phyloP scores from a whole-genome alignment of 2,888 invertebrate genomes.

The Drosophila mettleri region DNA sequence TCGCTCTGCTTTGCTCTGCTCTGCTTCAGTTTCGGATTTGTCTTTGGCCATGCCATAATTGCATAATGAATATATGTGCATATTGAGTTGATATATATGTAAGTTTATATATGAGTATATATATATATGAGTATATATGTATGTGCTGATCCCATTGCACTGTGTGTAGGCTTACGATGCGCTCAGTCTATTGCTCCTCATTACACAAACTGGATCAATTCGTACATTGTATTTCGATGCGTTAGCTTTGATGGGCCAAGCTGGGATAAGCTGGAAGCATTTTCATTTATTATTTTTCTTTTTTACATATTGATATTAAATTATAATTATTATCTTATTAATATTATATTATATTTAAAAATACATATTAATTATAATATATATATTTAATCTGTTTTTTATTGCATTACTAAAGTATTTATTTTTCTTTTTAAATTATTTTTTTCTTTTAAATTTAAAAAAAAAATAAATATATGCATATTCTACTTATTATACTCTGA shows the following conservation, averaged over 20 bases:
- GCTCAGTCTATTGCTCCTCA: conserved; percentile 41
- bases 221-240: conserved; percentile 34
- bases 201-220: conserved; percentile 40
- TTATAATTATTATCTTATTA: too few relatives aligned
- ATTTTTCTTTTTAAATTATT: too few relatives aligned
- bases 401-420: too few relatives aligned
- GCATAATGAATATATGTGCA: conserved; percentile 49
- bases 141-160: conserved; percentile 43
- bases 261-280: not conserved
- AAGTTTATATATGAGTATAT: not conserved
- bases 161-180: conserved; percentile 45
- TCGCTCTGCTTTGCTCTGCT: conserved; percentile 14
- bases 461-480: too few relatives aligned
- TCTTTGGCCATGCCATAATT: conserved; percentile 52
- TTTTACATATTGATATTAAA: not conserved
- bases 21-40: conserved; percentile 42
- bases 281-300: not conserved
- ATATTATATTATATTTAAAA: not conserved
- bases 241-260: not conserved
- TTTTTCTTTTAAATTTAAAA: too few relatives aligned
- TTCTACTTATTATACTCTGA: too few relatives aligned
- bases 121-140: conserved; percentile 7
- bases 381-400: too few relatives aligned
- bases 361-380: too few relatives aligned
- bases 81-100: conserved; percentile 27